Evolutionary conservation across 1,140 invertebrate genomes (phyloP).

Genomic region (Contarinia nasturtii): DNA sequence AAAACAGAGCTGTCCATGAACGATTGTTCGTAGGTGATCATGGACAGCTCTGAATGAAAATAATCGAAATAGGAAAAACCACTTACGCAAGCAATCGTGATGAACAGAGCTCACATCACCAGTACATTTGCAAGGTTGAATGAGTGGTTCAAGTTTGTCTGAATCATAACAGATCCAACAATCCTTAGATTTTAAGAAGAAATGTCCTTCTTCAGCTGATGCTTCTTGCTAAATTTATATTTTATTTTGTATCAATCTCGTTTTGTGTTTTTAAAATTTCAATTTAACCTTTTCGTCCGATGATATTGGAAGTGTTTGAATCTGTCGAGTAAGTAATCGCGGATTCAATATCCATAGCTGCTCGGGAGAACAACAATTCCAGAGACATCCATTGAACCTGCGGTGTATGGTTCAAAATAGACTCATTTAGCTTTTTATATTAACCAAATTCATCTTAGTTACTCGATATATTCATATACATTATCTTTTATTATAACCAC

Average conservation of each 20-base stretch:
- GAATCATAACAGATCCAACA: constrained; percentile 91
- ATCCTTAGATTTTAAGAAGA: constrained; percentile 35
- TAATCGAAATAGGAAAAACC: too few relatives aligned
- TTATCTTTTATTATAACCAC: too few relatives aligned
- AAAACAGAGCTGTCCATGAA: too few relatives aligned
- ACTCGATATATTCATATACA: too few relatives aligned
- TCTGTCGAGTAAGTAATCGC: constrained; percentile 47
- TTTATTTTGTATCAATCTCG: neutral
- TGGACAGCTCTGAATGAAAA: too few relatives aligned
- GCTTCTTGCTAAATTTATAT: neutral
- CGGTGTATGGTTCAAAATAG: too few relatives aligned
- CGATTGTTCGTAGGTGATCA: too few relatives aligned
- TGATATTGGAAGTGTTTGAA: constrained; percentile 22
- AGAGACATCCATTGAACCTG: too few relatives aligned
- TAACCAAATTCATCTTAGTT: too few relatives aligned
- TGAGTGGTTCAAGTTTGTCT: constrained; percentile 59
- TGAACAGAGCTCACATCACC: constrained; percentile 81
- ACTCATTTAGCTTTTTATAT: too few relatives aligned
- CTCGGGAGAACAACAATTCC: constrained; percentile 91
- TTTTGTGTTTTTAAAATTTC: neutral
- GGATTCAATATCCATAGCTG: constrained; percentile 88
- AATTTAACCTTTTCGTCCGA: constrained; percentile 16
- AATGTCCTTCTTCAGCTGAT: constrained; percentile 24
- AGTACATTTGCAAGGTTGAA: constrained; percentile 76
- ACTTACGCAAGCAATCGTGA: constrained; percentile 78